Evolutionary conservation across 2,888 invertebrate species (phyloP), one percentile per base, ranked within the genome.

Genomic region (Biston betularia): DNA sequence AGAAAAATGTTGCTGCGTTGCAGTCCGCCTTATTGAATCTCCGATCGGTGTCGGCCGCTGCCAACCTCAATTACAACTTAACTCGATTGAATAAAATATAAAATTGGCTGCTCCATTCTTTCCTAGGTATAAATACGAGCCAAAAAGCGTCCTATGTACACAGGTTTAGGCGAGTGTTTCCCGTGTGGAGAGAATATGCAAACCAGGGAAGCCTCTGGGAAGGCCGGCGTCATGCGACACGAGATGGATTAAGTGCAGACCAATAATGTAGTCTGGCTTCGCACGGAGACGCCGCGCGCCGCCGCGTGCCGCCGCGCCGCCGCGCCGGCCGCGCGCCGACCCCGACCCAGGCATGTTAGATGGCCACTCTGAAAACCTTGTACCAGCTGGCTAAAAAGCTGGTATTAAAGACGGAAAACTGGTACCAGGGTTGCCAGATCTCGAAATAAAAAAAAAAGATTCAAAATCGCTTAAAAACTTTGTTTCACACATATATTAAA

Each of bases 211-310:
- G 63, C 60, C 45, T 70, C 61, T 52, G 65, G 54, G 69, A 69
- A 69, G 69, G 62, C 67, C 56, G 66, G 49, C 49, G 59, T 63
- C 69, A 72, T 69, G 71, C 62, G 71, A 72, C 71, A 69, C 65
- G 71, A 72, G 72, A 69, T 65, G 70, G 70, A 72, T 68, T 66
- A 69, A 68, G 63, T 61, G 53, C 33, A 63, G 63, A 65, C 52
- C 54, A 69, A 73, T 71, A 69, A 69, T 64, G 61, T 35, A 60
- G 65, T 66, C 57, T 66, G 56, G 35, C 46, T 49, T 12, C 6
- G 33, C 42, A 34, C 53, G 42, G 42, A 42, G 54, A 42, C 12
- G 38, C 38, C 6, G 38, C 3, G 11, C 6, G 40, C 35, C n/a
- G 52, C 53, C 38, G 14, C 15, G 38, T 11, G 53, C 14, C n/a